Evolutionary conservation across 2,113 vertebrate genomes (phyloP).

Genomic region (Marmota monax): DNA sequence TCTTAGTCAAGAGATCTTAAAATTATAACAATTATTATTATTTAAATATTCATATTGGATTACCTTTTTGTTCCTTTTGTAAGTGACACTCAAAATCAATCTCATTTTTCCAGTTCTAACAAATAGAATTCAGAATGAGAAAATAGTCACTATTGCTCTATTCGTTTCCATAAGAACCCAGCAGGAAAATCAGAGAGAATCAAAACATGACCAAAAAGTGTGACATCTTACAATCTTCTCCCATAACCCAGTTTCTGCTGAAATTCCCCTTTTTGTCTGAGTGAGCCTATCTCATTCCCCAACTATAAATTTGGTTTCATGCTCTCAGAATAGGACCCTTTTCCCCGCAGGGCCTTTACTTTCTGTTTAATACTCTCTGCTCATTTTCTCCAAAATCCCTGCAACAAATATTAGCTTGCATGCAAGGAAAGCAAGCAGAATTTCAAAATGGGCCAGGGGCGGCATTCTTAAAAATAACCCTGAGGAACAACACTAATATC

Average conservation of each 20-base stretch:
- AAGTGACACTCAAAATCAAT: constrained; percentile 42
- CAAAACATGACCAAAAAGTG: constrained; percentile 1
- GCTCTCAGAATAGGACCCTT: background rate
- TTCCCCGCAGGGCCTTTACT: background rate
- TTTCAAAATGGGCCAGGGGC: constrained; percentile 55
- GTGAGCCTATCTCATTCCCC: background rate
- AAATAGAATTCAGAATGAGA: constrained; percentile 31
- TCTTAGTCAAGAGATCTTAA: background rate
- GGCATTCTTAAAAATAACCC: constrained; percentile 71
- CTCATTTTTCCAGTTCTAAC: constrained; percentile 21
- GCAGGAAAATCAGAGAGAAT: constrained; percentile 57
- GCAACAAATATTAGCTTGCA: constrained; percentile 63
- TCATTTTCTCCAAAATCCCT: constrained; percentile 40
- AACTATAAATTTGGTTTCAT: background rate
- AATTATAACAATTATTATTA: background rate
- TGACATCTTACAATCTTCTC: background rate
- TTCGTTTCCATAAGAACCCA: constrained; percentile 30
- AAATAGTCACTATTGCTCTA: constrained; percentile 40
- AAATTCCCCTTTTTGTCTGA: constrained; percentile 5
- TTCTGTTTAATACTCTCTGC: constrained; percentile 32
- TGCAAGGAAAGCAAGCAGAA: constrained; percentile 37
- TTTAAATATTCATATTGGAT: constrained; percentile 16
- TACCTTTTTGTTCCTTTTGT: constrained; percentile 2
- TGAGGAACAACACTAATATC: constrained; percentile 44
- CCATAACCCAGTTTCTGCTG: background rate